Evolutionary conservation across 2,888 invertebrate species (phyloP).

Genomic region (Polydrusus pterygomalis): DNA sequence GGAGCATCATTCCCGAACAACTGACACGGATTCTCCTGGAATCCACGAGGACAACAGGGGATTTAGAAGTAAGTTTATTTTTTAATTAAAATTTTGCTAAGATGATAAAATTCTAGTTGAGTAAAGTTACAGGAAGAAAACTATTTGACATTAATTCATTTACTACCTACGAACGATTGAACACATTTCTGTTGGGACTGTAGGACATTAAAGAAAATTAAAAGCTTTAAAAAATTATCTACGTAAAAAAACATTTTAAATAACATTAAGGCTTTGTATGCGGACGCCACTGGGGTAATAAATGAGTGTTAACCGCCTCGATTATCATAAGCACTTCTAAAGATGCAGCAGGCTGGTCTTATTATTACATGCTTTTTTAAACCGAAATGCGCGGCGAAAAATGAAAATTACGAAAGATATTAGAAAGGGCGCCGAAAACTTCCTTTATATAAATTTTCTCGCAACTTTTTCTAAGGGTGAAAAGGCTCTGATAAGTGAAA

Average conservation of each 20-base stretch:
- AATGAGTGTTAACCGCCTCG: constrained; percentile 53
- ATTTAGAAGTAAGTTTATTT: constrained; percentile 76
- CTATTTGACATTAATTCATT: too few species aligned
- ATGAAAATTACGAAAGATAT: constrained; percentile 56
- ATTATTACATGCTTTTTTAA: constrained; percentile 53
- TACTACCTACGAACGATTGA: too few species aligned
- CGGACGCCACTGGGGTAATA: constrained; percentile 42
- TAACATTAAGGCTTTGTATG: not conserved
- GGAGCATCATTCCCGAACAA: constrained; percentile 71
- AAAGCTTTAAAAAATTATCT: too few species aligned
- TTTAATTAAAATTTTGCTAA: constrained; percentile 1
- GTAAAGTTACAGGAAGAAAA: too few species aligned
- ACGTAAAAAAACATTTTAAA: too few species aligned
- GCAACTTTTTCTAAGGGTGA: constrained; percentile 49
- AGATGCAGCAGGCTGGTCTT: constrained; percentile 45
- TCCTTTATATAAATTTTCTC: constrained; percentile 53
- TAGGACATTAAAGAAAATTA: too few species aligned
- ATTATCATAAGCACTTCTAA: constrained; percentile 52
- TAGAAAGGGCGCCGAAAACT: constrained; percentile 51
- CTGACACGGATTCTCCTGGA: constrained; percentile 68
- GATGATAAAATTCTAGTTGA: too few species aligned
- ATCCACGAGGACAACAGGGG: constrained; percentile 73
- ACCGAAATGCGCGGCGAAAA: constrained; percentile 48
- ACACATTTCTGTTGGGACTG: too few species aligned
- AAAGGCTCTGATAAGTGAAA: constrained; percentile 51